Percentiles rank a stretch among this genome's conserved stretches.
phyloP scores from a whole-genome alignment of 1,140 invertebrate species.

The Globodera ellingtonae region DNA sequence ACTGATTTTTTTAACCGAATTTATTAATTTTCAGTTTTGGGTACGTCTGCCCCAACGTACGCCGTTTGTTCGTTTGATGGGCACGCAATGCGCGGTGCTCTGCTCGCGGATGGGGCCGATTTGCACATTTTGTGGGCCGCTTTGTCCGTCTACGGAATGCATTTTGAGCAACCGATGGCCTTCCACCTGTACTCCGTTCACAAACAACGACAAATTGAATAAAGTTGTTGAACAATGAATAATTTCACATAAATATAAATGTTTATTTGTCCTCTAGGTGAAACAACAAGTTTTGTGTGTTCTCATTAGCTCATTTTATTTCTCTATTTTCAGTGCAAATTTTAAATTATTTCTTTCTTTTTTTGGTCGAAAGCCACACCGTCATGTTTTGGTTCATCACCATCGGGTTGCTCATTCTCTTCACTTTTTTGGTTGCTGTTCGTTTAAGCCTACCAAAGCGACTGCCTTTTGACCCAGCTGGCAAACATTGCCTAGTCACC shows the following conservation, averaged over 20 bases:
- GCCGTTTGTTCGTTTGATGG: slow-evolving; percentile 25
- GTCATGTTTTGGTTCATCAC: slow-evolving; percentile 24
- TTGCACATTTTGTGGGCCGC: slow-evolving; percentile 39
- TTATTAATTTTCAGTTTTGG: slow-evolving; percentile 21
- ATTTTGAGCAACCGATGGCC: slow-evolving; percentile 37
- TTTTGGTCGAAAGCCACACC: background rate
- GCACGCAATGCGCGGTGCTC: slow-evolving; percentile 16
- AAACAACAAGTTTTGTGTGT: too few species aligned
- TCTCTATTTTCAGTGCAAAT: too few species aligned
- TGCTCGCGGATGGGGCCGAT: slow-evolving; percentile 23
- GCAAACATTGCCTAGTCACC: slow-evolving; percentile 53
- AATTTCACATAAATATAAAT: too few species aligned
- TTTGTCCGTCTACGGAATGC: slow-evolving; percentile 35
- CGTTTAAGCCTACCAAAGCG: slow-evolving; percentile 26
- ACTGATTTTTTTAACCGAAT: too few species aligned
- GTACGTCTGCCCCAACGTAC: slow-evolving; percentile 29
- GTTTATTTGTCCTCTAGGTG: too few species aligned
- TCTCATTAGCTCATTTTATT: too few species aligned
- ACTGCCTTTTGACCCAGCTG: slow-evolving; percentile 38
- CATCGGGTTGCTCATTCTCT: slow-evolving; percentile 1
- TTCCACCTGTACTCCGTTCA: slow-evolving; percentile 34
- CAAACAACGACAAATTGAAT: background rate
- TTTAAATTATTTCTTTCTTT: too few species aligned
- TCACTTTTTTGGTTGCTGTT: slow-evolving; percentile 10
- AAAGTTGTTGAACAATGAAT: too few species aligned